Evolutionary conservation across 2,113 vertebrate species (phyloP).

Genomic region (Glaucidium brasilianum): DNA sequence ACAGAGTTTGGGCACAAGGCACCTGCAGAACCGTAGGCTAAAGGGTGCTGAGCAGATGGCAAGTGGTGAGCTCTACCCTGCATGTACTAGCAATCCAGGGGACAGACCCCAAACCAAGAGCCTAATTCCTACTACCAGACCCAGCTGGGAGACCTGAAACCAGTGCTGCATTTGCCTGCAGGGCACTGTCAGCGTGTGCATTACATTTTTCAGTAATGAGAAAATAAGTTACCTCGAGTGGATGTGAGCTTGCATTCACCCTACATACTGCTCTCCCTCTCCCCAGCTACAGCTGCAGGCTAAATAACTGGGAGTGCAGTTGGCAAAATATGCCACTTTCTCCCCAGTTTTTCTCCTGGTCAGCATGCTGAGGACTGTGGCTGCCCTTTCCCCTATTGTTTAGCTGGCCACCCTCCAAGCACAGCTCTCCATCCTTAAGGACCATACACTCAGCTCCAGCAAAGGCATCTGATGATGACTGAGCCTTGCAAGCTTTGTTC

Average conservation of each 20-base stretch:
- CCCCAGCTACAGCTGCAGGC: background rate
- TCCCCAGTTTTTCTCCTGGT: background rate
- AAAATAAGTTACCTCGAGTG: background rate
- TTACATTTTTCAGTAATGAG: background rate
- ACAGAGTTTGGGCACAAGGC: background rate
- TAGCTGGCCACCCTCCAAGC: background rate
- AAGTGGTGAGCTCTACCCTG: background rate
- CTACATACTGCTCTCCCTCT: background rate
- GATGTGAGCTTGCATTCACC: background rate
- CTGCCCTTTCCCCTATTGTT: background rate
- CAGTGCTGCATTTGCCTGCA: background rate
- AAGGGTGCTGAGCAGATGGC: background rate
- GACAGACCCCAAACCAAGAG: background rate
- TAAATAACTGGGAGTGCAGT: background rate
- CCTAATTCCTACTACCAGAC: background rate
- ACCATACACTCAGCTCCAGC: background rate
- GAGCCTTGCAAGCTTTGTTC: background rate
- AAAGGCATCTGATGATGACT: background rate
- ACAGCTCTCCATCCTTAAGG: background rate
- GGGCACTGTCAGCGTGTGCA: background rate
- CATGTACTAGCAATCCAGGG: background rate
- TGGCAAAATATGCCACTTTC: background rate
- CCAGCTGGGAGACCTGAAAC: rapidly evolving
- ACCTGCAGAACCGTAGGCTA: rapidly evolving
- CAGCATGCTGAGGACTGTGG: background rate